A percentile compares a stretch with the other conserved stretches of the same genome.
Evolutionary conservation across 2,113 vertebrate species (phyloP).

Genomic region (Channa maculata): DNA sequence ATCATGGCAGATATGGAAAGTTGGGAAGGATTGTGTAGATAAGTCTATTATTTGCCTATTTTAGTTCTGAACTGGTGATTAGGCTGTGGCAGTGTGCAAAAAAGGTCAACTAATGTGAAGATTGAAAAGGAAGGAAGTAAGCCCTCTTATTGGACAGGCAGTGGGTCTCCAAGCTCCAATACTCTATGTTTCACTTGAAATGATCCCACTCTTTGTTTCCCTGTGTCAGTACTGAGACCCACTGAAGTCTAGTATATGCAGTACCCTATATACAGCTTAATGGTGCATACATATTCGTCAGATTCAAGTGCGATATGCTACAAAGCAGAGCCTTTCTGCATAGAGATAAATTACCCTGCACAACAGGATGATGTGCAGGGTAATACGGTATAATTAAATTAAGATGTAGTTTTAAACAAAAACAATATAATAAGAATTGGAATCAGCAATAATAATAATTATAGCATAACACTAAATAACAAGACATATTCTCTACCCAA

Average conservation of each 20-base stretch:
- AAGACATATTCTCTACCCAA: no score
- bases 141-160: not conserved
- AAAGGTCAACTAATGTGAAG: constrained; percentile 10
- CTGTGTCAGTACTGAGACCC: no score
- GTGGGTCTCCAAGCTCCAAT: not conserved
- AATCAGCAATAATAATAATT: no score
- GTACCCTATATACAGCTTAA: not conserved
- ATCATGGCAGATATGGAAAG: constrained; percentile 4
- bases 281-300: no score
- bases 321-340: no score
- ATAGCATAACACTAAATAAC: no score
- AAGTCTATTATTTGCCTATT: constrained; percentile 33
- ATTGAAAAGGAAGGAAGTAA: constrained; percentile 12
- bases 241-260: not conserved
- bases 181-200: not conserved
- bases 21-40: not conserved
- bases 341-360: no score
- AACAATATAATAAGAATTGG: no score
- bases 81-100: not conserved
- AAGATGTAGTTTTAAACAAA: no score
- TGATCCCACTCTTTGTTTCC: not conserved
- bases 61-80: constrained; percentile 4
- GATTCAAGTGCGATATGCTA: no score
- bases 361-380: no score
- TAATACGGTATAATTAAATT: no score